A percentile compares a stretch with the other conserved stretches of the same genome.
phyloP scores from a whole-genome alignment of 1,140 invertebrate species.

The Sminthurides bifidus region DNA sequence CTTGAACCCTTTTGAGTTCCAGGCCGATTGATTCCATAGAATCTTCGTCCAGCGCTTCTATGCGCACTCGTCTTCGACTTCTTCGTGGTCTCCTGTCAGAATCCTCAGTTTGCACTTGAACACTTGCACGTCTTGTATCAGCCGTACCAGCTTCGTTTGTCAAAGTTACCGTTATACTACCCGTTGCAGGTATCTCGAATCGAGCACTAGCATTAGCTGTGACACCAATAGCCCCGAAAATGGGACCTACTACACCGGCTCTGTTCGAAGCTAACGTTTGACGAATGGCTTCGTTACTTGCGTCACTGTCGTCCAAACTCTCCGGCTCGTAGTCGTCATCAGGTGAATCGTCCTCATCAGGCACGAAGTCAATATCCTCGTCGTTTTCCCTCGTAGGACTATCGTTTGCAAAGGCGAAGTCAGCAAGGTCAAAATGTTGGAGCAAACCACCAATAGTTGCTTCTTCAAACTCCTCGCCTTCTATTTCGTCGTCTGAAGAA shows the following conservation, averaged over 20 bases:
- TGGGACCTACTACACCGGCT: neutral
- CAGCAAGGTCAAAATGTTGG: neutral
- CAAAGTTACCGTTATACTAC: neutral
- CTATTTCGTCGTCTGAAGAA: constrained; percentile 5
- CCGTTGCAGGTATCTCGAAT: neutral
- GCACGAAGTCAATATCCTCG: constrained; percentile 8
- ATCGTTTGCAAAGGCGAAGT: neutral
- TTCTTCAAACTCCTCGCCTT: neutral
- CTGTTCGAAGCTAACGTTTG: neutral
- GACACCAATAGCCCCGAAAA: neutral
- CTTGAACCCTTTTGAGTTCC: no score
- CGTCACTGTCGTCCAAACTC: neutral
- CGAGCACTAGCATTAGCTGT: neutral
- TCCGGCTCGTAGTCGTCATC: neutral
- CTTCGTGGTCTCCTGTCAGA: no score
- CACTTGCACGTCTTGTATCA: neutral
- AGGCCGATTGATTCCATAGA: no score
- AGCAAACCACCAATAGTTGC: no score
- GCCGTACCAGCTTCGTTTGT: neutral
- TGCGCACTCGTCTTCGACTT: no score
- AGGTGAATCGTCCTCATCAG: neutral
- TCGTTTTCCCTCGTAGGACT: constrained; percentile 1
- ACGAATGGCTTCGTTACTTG: neutral
- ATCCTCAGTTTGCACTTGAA: no score
- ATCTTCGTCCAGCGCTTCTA: no score